phyloP scores from a whole-genome alignment of 2,888 invertebrate genomes.

The Steromphala cineraria region DNA sequence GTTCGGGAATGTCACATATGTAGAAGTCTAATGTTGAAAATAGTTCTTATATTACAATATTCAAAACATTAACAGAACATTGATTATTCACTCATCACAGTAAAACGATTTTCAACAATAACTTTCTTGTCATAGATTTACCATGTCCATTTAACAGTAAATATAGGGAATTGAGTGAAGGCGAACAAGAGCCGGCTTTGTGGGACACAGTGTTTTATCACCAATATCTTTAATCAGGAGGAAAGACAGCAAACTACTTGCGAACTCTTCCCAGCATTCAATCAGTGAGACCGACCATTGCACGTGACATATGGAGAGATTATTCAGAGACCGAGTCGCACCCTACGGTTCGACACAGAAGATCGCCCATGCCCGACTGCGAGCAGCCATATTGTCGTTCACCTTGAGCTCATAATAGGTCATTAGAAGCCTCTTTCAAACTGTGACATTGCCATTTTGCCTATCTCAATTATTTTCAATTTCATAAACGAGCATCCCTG shows the following conservation, averaged over 20 bases:
- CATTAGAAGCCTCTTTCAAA: background rate
- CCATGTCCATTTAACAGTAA: no score
- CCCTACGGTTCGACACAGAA: background rate
- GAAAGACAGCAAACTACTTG: background rate
- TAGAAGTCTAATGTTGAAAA: no score
- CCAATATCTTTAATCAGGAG: background rate
- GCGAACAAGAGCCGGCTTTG: background rate
- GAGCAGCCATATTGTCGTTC: background rate
- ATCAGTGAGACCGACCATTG: background rate
- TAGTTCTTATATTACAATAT: no score
- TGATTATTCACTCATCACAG: no score
- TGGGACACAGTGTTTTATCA: background rate
- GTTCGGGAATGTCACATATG: no score
- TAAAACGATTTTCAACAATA: no score
- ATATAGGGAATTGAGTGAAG: no score
- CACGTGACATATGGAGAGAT: background rate
- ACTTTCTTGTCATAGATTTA: no score
- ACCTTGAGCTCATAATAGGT: background rate
- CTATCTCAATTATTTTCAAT: conserved; percentile 3
- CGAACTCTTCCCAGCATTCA: background rate
- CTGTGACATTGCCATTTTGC: background rate
- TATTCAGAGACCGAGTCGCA: background rate
- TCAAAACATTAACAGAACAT: no score
- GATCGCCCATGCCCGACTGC: background rate
- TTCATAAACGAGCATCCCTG: conserved; percentile 4